These are phyloP conservation scores for Neopipo cinnamomea DNA, from an alignment of 2,113 vertebrate species.

Conservation along the genomic window DNA sequence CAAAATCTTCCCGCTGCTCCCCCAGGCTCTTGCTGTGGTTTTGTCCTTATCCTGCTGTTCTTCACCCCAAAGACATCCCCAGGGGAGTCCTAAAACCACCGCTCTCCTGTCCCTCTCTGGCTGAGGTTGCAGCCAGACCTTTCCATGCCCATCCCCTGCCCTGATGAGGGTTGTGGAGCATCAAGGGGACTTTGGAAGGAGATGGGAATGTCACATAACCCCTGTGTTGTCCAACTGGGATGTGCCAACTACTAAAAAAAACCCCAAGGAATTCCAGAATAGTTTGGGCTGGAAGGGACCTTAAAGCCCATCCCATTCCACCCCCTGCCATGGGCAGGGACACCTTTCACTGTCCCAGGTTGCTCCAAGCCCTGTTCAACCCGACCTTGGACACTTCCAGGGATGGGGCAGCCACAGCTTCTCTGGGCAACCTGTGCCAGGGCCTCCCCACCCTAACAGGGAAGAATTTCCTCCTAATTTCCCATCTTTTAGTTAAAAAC, in stretches of 20 bases:
- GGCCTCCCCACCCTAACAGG: neutral
- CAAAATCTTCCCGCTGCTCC: neutral
- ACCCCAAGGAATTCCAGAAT: no score
- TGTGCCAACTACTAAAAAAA: no score
- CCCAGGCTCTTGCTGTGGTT: neutral
- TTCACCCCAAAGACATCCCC: neutral
- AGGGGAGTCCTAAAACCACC: neutral
- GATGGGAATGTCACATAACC: no score
- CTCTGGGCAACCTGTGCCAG: neutral
- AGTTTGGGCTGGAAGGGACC: no score
- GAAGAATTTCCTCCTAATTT: neutral
- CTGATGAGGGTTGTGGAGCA: no score
- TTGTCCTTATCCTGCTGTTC: neutral
- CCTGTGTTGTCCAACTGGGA: no score
- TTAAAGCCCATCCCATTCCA: no score
- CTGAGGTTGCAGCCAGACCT: no score
- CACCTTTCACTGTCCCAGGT: neutral
- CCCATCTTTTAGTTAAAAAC: neutral
- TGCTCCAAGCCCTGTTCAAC: neutral
- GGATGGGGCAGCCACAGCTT: neutral
- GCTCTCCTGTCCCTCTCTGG: rapidly evolving
- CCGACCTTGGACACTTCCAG: neutral
- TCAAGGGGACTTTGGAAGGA: no score
- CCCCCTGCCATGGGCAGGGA: neutral
- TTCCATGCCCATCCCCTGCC: no score